Percentiles rank a stretch among this genome's conserved stretches.
phyloP scores from a whole-genome alignment of 2,888 invertebrate genomes.

The Conops quadrifasciatus region DNA sequence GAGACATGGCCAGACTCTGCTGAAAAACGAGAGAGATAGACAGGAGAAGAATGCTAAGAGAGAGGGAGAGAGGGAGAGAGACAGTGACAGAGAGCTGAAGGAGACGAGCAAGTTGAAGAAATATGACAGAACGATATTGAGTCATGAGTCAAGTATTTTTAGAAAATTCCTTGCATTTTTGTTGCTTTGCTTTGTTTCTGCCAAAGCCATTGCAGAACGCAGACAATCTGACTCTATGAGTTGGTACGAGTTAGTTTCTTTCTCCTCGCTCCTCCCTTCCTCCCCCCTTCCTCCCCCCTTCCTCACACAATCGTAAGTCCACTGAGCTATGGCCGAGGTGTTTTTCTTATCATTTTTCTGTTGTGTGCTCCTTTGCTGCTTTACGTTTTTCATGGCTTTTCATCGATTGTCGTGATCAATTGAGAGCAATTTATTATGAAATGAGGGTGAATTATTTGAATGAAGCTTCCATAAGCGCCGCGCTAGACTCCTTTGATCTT shows the following conservation, averaged over 20 bases:
- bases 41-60: background rate
- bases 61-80: background rate
- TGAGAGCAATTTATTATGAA: constrained; percentile 67
- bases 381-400: constrained; percentile 24
- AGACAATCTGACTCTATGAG: constrained; percentile 3
- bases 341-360: background rate
- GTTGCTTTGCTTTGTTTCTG: background rate
- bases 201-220: background rate
- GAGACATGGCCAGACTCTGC: no score
- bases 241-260: background rate
- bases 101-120: background rate
- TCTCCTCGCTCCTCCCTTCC: background rate
- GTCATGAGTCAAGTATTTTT: constrained; percentile 16
- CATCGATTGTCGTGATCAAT: constrained; percentile 60
- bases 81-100: background rate
- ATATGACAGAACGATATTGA: background rate
- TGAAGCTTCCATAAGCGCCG: constrained; percentile 50
- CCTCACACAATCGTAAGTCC: background rate
- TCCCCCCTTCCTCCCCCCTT: background rate
- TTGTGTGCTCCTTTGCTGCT: background rate
- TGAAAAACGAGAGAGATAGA: background rate
- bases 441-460: constrained; percentile 66
- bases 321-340: background rate
- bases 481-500: constrained; percentile 61
- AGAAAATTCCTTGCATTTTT: background rate